Evolutionary conservation across 1,140 invertebrate genomes (phyloP), one percentile per base, ranked within the genome.

Genomic region (Panulirus ornatus): DNA sequence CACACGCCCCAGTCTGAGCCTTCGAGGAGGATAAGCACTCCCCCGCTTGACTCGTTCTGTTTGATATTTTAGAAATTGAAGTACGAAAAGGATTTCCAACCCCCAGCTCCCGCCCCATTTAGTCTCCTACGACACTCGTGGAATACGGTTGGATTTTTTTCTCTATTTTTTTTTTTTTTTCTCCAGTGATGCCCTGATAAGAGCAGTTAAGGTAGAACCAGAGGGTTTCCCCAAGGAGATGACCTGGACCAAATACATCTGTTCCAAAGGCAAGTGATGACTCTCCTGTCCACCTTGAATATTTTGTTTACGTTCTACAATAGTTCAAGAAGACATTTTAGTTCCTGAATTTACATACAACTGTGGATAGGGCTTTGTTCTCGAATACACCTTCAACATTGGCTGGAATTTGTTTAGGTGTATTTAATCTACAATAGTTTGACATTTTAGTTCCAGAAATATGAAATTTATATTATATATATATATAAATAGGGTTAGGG

Each of bases 191-290:
- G 94, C 94, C 58, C 94, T 96, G 3, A 93, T 95, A 2, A 95
- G 96, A 81, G 93, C 95, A 40, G 94, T 96, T 14, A 92, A 95
- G 3, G 95, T 96, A 0, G 94, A 95, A 63, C 95, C 95, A 2
- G 96, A 96, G 93, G 96, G 96, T 0, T 94, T 95, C 16, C 95
- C 95, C 0, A 93, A 95, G 0, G 94, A 96, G 84, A 94, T 95
- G 54, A 94, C 95, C 2, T 94, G 94, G 36, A 96, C 95, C 0
- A 94, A 94, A 0, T 94, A 96, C 54, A 93, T 96, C 2, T 96
- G 96, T 73, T 27, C 76, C 9, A 30, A 79, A 79, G 76, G 76
- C 51, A 19, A 42, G 44, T 9, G 8, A 42, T 27, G 16, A 8
- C 22, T 27, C 5, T 27, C 22, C 22, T 54, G 51, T 54, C 51